Evolutionary conservation across 1,140 invertebrate genomes (phyloP), one percentile per base, ranked within the genome.

Genomic region (Drosophila rufa): DNA sequence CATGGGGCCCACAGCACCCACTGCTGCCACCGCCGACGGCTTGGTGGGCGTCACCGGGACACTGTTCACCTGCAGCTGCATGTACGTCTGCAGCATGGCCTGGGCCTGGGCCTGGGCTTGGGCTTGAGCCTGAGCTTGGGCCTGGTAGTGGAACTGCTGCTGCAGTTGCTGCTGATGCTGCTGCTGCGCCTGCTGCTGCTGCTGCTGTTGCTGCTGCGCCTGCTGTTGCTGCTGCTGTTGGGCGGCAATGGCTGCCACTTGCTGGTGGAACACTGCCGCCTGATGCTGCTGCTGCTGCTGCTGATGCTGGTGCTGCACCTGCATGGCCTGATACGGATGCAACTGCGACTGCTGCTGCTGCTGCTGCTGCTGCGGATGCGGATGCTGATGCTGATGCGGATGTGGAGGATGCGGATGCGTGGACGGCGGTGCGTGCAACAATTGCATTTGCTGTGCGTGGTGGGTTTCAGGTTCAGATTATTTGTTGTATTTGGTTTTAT

Each of bases 361-460:
- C 14, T 84, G 81, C 9, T 79, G 84, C 53, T 92, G 91, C 33
- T 91, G 83, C 73, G 45, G 75, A 42, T 59, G 80, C 82, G 50
- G 76, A 77, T 59, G 82, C 58, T 57, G 84, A 66, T 87, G 84
- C 80, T 79, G 85, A 66, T 78, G 75, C 56, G 64, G 57, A 71
- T 80, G 82, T 75, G 86, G 73, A 70, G 69, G 69, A 79, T 92
- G 91, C 71, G 86, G 87, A 75, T 90, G 91, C 68, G 82, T 91
- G 75, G 89, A 81, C 68, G 90, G 86, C 65, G 86, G 73, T 80
- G 89, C 85, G 82, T 92, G 91, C 83, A 92, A 85, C 82, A 92
- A 89, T 92, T 92, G 91, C 91, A 92, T 92, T 92, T 92, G 91
- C 85, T 92, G 87, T 92, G 78, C 80, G 84, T 87, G 81, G 78